phyloP scores from a whole-genome alignment of 2,113 vertebrate genomes.

The Enhydra lutris region DNA sequence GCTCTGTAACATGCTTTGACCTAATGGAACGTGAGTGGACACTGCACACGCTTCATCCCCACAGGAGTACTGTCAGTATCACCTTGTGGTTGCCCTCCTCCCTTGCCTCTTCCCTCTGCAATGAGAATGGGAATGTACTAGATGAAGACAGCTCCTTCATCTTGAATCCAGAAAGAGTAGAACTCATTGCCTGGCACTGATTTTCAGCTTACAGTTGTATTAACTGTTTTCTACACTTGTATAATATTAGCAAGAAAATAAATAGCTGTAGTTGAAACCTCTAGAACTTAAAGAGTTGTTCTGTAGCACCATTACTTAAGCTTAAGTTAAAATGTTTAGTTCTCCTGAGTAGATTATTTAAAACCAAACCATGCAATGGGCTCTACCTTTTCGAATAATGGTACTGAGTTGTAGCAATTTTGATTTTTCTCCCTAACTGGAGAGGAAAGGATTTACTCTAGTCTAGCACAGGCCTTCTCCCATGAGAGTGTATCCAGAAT shows the following conservation, averaged over 20 bases:
- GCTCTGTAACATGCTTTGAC: neutral
- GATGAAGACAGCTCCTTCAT: rapidly evolving
- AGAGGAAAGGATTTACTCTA: neutral
- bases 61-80: neutral
- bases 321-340: neutral
- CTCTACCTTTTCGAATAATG: neutral
- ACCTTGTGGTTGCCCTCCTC: neutral
- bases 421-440: neutral
- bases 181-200: neutral
- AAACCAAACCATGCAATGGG: neutral
- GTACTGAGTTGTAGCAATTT: neutral
- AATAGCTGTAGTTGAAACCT: neutral
- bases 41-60: neutral
- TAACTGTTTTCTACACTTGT: neutral
- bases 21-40: neutral
- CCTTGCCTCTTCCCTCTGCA: neutral
- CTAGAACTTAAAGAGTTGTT: neutral
- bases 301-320: neutral
- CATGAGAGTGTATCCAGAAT: neutral
- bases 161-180: neutral
- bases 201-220: neutral
- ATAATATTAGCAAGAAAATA: neutral
- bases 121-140: neutral
- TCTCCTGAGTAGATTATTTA: neutral
- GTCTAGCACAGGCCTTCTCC: neutral